Conservation (phyloP, 2,888 invertebrate genomes). For the Torymus tubicola region DNA sequence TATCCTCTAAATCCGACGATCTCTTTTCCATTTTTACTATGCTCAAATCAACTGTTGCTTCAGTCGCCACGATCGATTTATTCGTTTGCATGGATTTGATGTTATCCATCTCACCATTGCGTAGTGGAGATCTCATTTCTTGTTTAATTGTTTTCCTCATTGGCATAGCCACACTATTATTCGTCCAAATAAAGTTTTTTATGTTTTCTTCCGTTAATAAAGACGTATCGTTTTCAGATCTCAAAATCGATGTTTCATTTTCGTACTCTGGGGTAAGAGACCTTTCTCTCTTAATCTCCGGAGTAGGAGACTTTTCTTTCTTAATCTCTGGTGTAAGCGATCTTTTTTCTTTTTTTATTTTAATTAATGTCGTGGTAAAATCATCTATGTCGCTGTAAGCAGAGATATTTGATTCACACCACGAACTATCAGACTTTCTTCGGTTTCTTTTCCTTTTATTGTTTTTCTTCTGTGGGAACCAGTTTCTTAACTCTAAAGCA, state of each 20-base stretch:
- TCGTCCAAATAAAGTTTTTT: too few species aligned
- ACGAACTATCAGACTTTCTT: constrained; percentile 34
- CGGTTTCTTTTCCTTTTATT: background rate
- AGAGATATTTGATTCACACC: constrained; percentile 30
- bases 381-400: constrained; percentile 24
- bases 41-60: background rate
- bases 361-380: background rate
- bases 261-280: background rate
- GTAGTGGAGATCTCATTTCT: too few species aligned
- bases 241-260: background rate
- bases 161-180: too few species aligned
- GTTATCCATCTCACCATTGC: background rate
- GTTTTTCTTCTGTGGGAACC: constrained; percentile 30
- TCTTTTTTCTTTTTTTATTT: constrained; percentile 31
- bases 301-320: background rate
- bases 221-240: too few species aligned
- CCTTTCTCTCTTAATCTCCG: constrained; percentile 12
- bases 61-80: constrained; percentile 12
- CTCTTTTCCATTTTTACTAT: constrained; percentile 38
- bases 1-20: constrained; percentile 21
- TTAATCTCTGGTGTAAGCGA: background rate
- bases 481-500: constrained; percentile 35
- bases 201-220: too few species aligned
- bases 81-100: constrained; percentile 9
- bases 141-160: too few species aligned